Evolutionary conservation across 2,797 vertebrate species (phyloP).

Genomic region (Mastacembelus armatus): DNA sequence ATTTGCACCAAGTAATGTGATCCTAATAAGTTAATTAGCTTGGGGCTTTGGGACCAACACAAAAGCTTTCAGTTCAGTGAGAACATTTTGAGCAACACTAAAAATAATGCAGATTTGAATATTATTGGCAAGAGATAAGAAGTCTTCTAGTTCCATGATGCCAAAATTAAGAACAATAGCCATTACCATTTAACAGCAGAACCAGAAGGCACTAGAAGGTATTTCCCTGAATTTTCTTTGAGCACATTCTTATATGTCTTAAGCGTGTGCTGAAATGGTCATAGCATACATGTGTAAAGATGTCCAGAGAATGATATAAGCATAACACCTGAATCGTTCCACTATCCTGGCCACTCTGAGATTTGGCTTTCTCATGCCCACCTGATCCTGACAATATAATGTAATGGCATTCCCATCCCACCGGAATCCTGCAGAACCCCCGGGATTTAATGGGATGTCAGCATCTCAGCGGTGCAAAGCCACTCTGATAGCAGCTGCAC

Average conservation of each 20-base stretch:
- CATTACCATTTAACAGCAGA: slow-evolving; percentile 32
- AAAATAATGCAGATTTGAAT: slow-evolving; percentile 47
- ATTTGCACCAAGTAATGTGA: slow-evolving; percentile 21
- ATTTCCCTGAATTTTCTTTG: slow-evolving; percentile 15
- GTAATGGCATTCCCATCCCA: slow-evolving; percentile 12
- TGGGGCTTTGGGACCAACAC: slow-evolving; percentile 19
- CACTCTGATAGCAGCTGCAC: slow-evolving; percentile 14
- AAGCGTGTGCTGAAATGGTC: background rate
- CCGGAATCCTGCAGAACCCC: slow-evolving; percentile 19
- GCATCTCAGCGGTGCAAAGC: slow-evolving; percentile 20
- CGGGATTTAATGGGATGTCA: slow-evolving; percentile 35
- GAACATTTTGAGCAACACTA: slow-evolving; percentile 29
- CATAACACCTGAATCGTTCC: slow-evolving; percentile 10
- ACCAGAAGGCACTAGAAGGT: slow-evolving; percentile 6
- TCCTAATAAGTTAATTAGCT: slow-evolving; percentile 44
- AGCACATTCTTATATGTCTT: background rate
- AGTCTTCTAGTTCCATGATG: slow-evolving; percentile 17
- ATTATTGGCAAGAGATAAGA: slow-evolving; percentile 49
- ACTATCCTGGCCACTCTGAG: background rate
- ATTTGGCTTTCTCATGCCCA: slow-evolving; percentile 21
- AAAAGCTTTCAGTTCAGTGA: slow-evolving; percentile 22
- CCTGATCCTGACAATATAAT: slow-evolving; percentile 21
- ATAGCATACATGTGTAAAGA: background rate
- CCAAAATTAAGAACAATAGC: slow-evolving; percentile 48
- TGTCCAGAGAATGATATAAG: background rate